Conservation (phyloP, 2,888 invertebrate species). For the Drosophila acutilabella region DNA sequence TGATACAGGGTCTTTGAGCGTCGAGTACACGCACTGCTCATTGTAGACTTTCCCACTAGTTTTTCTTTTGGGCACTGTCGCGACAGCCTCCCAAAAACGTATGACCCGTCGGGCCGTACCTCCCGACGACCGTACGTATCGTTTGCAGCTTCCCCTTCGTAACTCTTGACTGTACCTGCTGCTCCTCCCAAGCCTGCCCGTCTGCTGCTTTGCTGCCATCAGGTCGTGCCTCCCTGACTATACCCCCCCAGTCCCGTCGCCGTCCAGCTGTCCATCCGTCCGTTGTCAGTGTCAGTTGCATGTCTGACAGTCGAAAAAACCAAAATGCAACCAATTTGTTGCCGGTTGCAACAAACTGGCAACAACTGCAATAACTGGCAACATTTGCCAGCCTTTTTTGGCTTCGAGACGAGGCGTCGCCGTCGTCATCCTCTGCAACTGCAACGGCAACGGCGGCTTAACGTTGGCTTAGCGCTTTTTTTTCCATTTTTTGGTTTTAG, state of each 20-base stretch:
- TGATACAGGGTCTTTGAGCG: not conserved
- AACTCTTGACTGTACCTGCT: too few relatives aligned
- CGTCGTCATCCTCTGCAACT: constrained; percentile 59
- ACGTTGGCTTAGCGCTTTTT: constrained; percentile 13
- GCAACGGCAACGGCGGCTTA: constrained; percentile 23
- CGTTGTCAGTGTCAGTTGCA: constrained; percentile 65
- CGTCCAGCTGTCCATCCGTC: not conserved
- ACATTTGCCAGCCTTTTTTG: constrained; percentile 68
- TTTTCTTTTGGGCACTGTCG: constrained; percentile 41
- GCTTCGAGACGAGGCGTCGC: constrained; percentile 75
- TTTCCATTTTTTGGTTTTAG: not conserved
- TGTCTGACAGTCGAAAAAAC: constrained; percentile 59
- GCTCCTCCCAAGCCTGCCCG: too few relatives aligned
- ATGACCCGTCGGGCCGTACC: constrained; percentile 26
- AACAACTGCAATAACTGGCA: constrained; percentile 36
- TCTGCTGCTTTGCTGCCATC: too few relatives aligned
- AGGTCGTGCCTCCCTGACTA: too few relatives aligned
- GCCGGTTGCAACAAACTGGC: constrained; percentile 46
- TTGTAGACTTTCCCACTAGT: not conserved
- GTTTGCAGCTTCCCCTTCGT: too few relatives aligned
- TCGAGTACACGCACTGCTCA: not conserved
- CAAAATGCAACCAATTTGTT: constrained; percentile 81
- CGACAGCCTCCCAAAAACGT: constrained; percentile 64
- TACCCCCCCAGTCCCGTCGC: not conserved
- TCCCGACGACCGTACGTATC: too few relatives aligned